phyloP scores from a whole-genome alignment of 2,797 vertebrate genomes.

The Loris lydekkerianus region DNA sequence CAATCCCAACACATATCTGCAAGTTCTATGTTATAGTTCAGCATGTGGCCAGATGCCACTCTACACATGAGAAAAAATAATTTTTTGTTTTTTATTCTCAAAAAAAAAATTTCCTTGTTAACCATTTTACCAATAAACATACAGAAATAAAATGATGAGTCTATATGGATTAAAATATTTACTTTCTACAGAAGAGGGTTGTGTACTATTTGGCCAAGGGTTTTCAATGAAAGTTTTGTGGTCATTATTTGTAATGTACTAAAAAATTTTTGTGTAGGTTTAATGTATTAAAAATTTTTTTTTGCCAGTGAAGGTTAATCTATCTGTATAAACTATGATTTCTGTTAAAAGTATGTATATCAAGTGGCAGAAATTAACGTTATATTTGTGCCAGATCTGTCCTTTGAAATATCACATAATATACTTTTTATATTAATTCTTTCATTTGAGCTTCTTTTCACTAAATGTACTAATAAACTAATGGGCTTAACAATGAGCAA shows the following conservation, averaged over 20 bases:
- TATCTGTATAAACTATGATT: background rate
- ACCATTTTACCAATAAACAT: background rate
- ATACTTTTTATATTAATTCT: background rate
- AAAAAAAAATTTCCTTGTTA: background rate
- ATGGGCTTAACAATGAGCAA: background rate
- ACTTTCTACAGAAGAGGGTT: background rate
- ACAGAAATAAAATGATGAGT: background rate
- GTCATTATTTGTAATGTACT: background rate
- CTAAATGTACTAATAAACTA: conserved; percentile 20
- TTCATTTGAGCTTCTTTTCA: background rate
- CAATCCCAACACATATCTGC: rapidly evolving
- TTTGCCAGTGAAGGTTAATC: background rate
- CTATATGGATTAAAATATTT: background rate
- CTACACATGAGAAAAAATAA: rapidly evolving
- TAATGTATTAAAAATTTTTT: background rate
- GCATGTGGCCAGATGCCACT: background rate
- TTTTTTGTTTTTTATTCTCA: background rate
- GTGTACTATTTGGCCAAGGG: background rate
- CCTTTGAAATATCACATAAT: background rate
- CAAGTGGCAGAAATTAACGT: background rate
- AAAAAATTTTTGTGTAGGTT: background rate
- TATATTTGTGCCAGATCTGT: background rate
- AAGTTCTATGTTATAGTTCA: background rate
- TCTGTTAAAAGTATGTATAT: background rate
- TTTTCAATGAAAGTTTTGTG: background rate